Evolutionary conservation across 2,888 invertebrate species (phyloP).

Genomic region (Blastobasis lacticolella): DNA sequence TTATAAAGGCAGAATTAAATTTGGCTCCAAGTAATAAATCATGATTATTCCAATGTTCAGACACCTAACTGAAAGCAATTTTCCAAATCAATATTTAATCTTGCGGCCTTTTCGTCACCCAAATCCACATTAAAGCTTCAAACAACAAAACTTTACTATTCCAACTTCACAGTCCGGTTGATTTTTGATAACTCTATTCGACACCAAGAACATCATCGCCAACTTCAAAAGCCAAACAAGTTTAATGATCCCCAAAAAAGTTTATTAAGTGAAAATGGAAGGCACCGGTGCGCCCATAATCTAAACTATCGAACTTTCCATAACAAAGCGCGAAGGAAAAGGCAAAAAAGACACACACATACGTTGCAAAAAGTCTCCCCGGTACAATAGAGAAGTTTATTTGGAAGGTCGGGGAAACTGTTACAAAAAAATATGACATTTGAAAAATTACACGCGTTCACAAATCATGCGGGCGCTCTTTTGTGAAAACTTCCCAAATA

Average conservation of each 20-base stretch:
- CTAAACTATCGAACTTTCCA: constrained; percentile 54
- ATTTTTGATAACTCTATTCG: constrained; percentile 12
- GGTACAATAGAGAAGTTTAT: constrained; percentile 66
- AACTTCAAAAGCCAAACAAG: constrained; percentile 20
- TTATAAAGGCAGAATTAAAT: too few species aligned
- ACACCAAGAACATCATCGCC: constrained; percentile 23
- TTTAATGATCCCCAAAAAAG: constrained; percentile 30
- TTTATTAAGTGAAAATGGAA: constrained; percentile 39
- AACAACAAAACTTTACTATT: constrained; percentile 18
- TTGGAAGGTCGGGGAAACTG: constrained; percentile 55
- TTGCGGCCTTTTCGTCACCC: constrained; percentile 21
- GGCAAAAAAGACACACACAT: constrained; percentile 31
- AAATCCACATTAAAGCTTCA: constrained; percentile 7
- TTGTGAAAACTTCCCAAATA: constrained; percentile 59
- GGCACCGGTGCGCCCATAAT: constrained; percentile 40
- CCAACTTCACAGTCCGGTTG: constrained; percentile 7
- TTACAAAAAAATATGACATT: constrained; percentile 70
- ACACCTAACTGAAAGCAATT: constrained; percentile 36
- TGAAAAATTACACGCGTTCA: constrained; percentile 74
- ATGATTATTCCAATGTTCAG: too few species aligned
- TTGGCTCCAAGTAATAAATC: too few species aligned
- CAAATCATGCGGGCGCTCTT: constrained; percentile 69
- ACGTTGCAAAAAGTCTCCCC: constrained; percentile 54
- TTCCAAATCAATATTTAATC: constrained; percentile 38
- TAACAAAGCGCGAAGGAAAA: constrained; percentile 51